Evolutionary conservation across 1,140 invertebrate species (phyloP), one percentile per base, ranked within the genome.

Genomic region (Diabrotica virgifera): DNA sequence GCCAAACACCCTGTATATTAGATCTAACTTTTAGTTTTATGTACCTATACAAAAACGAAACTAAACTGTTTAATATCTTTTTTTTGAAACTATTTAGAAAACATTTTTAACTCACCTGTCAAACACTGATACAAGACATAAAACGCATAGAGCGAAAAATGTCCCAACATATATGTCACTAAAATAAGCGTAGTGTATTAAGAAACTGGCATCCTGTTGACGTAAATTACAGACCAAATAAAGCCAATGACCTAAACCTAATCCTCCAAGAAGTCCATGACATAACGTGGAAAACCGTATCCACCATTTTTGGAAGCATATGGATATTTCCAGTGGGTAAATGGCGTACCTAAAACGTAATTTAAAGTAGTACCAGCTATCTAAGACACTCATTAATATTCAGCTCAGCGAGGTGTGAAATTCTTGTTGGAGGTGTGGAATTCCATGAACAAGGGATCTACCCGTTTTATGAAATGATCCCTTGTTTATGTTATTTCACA

Each of bases 101-200:
- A 24, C 4, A 24, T 24, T 24, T 40, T 46, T 11, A 5, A 62
- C 66, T 68, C 69, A 78, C 76, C 75, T 74, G 58, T 79, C 78
- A 63, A 75, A 78, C 52, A 77, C 75, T 9, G 78, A 78, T n/a
- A 79, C 68, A 9, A 78, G 50, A 61, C 78, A 79, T 12, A 79
- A 61, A 14, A 77, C 70, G 52, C 75, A 73, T 5, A 78, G 57
- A 8, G 74, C 68, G 59, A 74, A 77, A 63, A 79, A 79, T 9
- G 75, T 55, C 11, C 70, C 71, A 3, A 76, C 73, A 63, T 78
- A 79, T 37, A 75, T 71, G 63, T 77, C 75, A 62, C 76, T 77
- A 66, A 73, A 79, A 51, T 76, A 68, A 46, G 75, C 71, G 60
- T 79, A 79, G 68, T 77, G 72, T n/a, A 67, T 64, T 11, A 79